Base-by-base conservation (phyloP, 2,797 vertebrate species). In the Acrossocheilus wenchowensis region DNA sequence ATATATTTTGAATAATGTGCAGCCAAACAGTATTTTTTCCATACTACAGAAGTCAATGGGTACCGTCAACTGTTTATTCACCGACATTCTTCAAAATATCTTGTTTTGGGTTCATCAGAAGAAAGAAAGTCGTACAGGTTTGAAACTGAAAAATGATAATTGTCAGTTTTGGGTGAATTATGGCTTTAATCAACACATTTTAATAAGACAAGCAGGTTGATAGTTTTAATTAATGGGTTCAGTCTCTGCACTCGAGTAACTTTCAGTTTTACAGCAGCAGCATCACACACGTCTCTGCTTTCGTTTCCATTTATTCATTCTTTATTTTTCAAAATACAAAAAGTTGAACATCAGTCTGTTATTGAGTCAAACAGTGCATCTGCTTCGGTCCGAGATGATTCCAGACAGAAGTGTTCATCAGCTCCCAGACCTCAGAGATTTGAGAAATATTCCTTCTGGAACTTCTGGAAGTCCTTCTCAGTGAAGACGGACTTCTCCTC, bases 391-490 rank as follows among this genome's bases (percentile, higher is more conserved):
- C 8, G 21, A 21, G 34, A 34, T 21, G 68, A 69, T 21, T 14
- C 19, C 6, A 2, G 52, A 8, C 14, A 36, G 57, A 41, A 41
- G 11, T 23, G 6, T 39, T 26, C n/a, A 43, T 5, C 14, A 14
- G 52, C 19, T 43, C 4, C 2, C 23, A 62, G 12, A 78, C 14
- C 14, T 82, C 19, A 89, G 7, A 72, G 82, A 0, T 78, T 88
- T 0, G 89, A 83, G 87, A 96, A 96, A 89, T 95, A 96, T 82
- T 96, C 95, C 87, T 93, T 91, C 92, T 96, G 95, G 91, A 96
- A 96, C 89, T 93, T 91, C 91, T 94, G 89, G 87, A 96, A 96
- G 89, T 96, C 93, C 0, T 94, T 88, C 88, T 96, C 96, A 0
- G 95, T 94, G 91, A 96, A 96, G 83, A 95, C 15, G 0, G 95